phyloP scores from a whole-genome alignment of 2,888 invertebrate genomes.

The Drosophila ustulata region DNA sequence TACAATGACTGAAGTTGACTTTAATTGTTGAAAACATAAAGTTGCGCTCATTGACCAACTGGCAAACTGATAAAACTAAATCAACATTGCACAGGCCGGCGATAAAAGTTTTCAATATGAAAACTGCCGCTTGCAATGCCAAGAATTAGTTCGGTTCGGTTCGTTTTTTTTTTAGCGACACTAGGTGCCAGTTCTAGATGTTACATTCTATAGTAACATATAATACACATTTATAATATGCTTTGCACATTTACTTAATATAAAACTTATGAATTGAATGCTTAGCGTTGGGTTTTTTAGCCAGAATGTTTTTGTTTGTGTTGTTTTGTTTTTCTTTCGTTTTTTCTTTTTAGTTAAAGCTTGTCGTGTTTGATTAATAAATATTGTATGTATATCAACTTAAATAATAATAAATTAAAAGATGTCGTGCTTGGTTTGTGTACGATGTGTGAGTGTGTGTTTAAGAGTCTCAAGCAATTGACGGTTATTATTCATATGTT shows the following conservation, averaged over 20 bases:
- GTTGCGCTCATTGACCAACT: conserved; percentile 45
- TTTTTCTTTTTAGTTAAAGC: conserved; percentile 61
- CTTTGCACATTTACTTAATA: conserved; percentile 74
- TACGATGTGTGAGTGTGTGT: conserved; percentile 11
- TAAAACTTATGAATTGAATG: conserved; percentile 70
- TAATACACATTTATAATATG: conserved; percentile 57
- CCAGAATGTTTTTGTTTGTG: conserved; percentile 63
- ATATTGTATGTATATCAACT: conserved; percentile 43
- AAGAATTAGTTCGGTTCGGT: conserved; percentile 11
- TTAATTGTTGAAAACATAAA: conserved; percentile 43
- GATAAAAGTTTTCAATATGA: conserved; percentile 71
- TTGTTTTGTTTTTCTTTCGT: conserved; percentile 20
- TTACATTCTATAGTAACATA: conserved; percentile 36
- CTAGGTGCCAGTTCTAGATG: conserved; percentile 55
- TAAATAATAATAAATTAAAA: conserved; percentile 53
- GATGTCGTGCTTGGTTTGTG: conserved; percentile 31
- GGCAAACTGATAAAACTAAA: conserved; percentile 20
- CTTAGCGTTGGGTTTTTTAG: conserved; percentile 64
- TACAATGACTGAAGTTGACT: conserved; percentile 76
- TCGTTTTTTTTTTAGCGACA: conserved; percentile 29
- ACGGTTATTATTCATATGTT: conserved; percentile 56
- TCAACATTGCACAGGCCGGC: conserved; percentile 55
- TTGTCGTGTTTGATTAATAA: conserved; percentile 65
- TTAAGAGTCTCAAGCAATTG: conserved; percentile 52
- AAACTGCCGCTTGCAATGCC: conserved; percentile 64